Base-by-base conservation (phyloP, 2,113 vertebrate species). In the Pedetes capensis region DNA sequence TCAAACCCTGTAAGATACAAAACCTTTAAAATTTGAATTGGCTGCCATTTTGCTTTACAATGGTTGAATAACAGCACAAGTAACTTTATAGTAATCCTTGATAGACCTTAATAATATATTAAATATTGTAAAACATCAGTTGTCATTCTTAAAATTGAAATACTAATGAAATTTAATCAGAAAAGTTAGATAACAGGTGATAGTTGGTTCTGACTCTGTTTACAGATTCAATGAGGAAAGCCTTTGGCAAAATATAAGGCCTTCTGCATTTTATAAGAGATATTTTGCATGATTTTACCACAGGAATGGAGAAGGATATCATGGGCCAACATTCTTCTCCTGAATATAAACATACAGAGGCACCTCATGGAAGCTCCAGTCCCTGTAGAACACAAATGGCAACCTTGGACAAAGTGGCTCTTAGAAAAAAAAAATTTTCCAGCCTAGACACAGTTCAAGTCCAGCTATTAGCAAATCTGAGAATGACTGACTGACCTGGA, bases 251-350 rank as follows among this genome's bases (percentile, higher is more conserved):
- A 49, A 69, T 59, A 18, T 0, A 44, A 53, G 29, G 27, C 8
- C 11, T 91, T 83, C 44, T 76, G 37, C 16, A 64, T 96, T 95
- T 92, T 94, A 29, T 22, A 85, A 63, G 80, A 71, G 29, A 57
- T 37, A 53, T 34, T 69, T 44, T 61, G 37, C 66, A 32, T 74
- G 29, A 79, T 57, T 64, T 80, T 64, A 78, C 23, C 34, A 3
- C 14, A 37, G 22, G 86, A 72, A 59, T 11, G 18, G 39, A 42
- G 69, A 75, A 90, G 17, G 27, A 66, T 57, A 18, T 51, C 49
- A 61, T 1, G 1, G 4, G 68, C 51, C 32, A 27, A 22, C 13
- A 49, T 53, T 93, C 23, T 69, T 74, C 25, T n/a, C 39, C 1
- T 37, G 37, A 66, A 85, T 61, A 72, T 44, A 44, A 66, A 85